A percentile compares a stretch with the other conserved stretches of the same genome.
Evolutionary conservation across 2,888 invertebrate species (phyloP).

Genomic region (Drosophila mimetica): DNA sequence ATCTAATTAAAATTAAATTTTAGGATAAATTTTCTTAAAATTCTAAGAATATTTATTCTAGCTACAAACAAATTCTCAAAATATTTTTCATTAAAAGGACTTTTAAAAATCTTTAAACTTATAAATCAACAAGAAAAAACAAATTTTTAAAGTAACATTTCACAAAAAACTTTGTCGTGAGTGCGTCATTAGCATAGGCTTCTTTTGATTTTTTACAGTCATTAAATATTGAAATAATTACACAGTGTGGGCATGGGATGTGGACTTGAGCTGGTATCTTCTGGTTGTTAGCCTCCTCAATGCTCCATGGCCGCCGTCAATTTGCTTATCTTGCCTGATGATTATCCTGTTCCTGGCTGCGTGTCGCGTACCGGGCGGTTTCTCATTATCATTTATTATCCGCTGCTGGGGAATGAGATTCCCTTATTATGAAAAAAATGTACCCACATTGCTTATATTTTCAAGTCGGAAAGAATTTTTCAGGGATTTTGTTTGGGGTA

Average conservation of each 20-base stretch:
- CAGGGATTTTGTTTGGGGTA: conserved; percentile 17
- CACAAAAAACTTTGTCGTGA: not conserved
- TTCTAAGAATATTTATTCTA: no score
- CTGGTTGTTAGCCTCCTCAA: conserved; percentile 20
- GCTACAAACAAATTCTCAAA: no score
- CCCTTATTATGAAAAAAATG: conserved; percentile 10
- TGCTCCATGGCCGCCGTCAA: conserved; percentile 26
- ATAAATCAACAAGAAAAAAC: no score
- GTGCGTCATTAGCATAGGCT: conserved; percentile 55
- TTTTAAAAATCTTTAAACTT: no score
- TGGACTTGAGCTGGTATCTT: conserved; percentile 28
- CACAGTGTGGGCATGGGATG: conserved; percentile 16
- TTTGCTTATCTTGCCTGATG: conserved; percentile 42
- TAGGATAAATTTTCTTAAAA: no score
- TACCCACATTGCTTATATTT: conserved; percentile 27
- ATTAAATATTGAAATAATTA: conserved; percentile 71
- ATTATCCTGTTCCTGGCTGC: conserved; percentile 36
- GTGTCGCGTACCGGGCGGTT: conserved; percentile 22
- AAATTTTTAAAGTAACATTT: not conserved
- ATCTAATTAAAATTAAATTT: no score
- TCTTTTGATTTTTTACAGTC: conserved; percentile 57
- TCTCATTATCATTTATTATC: conserved; percentile 70
- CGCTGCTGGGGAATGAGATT: conserved; percentile 52
- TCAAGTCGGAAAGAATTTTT: conserved; percentile 15
- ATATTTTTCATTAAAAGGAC: no score